Conservation (phyloP, 2,888 invertebrate genomes). For the Hypomecis punctinalis region DNA sequence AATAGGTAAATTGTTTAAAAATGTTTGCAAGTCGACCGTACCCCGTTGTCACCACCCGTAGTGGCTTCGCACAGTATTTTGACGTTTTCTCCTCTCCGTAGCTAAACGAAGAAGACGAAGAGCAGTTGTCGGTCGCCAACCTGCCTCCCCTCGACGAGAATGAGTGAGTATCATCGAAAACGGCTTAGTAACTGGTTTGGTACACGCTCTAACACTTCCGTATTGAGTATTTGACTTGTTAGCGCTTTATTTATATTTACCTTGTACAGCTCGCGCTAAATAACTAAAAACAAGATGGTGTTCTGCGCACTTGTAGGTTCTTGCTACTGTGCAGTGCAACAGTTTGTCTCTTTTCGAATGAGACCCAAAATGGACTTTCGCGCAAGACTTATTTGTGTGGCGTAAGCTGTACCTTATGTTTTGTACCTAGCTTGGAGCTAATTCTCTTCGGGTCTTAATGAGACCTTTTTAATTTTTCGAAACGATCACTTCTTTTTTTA, state of each 20-base stretch:
- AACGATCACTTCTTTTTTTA: not conserved
- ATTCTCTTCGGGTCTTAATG: too few relatives aligned
- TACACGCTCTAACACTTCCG: constrained; percentile 35
- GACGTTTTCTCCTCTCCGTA: constrained; percentile 73
- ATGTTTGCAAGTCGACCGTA: constrained; percentile 38
- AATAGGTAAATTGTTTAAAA: too few relatives aligned
- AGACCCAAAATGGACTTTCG: too few relatives aligned
- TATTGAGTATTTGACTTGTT: constrained; percentile 6
- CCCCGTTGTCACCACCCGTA: constrained; percentile 57
- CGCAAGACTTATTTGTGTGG: too few relatives aligned
- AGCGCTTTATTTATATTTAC: constrained; percentile 18
- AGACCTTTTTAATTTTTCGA: not conserved
- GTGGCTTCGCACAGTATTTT: constrained; percentile 81
- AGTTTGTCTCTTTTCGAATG: too few relatives aligned
- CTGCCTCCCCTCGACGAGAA: constrained; percentile 74
- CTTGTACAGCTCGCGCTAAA: too few relatives aligned
- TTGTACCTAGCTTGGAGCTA: too few relatives aligned
- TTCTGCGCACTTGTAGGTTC: too few relatives aligned
- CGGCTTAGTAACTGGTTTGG: constrained; percentile 30
- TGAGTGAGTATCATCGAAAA: constrained; percentile 65
- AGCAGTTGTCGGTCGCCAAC: constrained; percentile 64
- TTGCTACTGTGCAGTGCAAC: too few relatives aligned
- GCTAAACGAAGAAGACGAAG: constrained; percentile 76
- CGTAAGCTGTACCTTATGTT: too few relatives aligned
- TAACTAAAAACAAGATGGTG: too few relatives aligned